Percentiles rank a stretch among this genome's conserved stretches.
Conservation (phyloP, 2,113 vertebrate genomes). For the Brienomyrus brachyistius region DNA sequence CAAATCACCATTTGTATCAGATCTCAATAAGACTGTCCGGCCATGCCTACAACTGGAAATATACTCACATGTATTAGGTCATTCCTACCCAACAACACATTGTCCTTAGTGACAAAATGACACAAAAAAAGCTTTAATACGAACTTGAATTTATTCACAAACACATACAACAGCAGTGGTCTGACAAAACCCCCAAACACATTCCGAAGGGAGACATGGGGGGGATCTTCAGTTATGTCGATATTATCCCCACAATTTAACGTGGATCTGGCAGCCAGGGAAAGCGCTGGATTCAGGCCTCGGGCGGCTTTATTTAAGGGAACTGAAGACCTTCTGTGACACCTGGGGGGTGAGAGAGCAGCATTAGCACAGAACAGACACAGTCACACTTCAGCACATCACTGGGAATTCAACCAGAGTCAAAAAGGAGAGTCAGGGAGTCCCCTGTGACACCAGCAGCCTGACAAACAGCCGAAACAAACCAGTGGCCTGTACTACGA, state of each 20-base stretch:
- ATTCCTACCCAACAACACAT: background rate
- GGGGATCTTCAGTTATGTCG: background rate
- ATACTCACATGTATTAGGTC: background rate
- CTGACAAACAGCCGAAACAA: too few species aligned
- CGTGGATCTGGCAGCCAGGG: slow-evolving; percentile 22
- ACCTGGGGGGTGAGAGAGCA: slow-evolving; percentile 46
- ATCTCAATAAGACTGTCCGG: background rate
- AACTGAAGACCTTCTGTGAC: slow-evolving; percentile 63
- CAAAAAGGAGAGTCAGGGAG: background rate
- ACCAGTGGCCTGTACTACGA: too few species aligned
- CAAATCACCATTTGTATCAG: background rate
- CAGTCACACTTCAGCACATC: too few species aligned
- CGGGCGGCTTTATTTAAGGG: slow-evolving; percentile 53
- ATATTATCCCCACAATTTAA: slow-evolving; percentile 24
- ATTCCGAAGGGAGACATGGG: background rate
- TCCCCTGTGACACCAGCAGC: background rate
- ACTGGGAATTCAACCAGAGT: too few species aligned
- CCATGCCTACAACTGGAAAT: background rate
- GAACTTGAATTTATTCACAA: slow-evolving; percentile 35
- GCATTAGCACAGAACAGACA: background rate
- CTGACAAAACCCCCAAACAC: slow-evolving; percentile 5
- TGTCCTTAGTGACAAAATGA: background rate
- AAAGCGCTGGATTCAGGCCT: slow-evolving; percentile 9
- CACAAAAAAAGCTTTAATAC: background rate
- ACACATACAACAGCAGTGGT: slow-evolving; percentile 23